phyloP scores from a whole-genome alignment of 1,140 invertebrate genomes.

The Drosophila eugracilis region DNA sequence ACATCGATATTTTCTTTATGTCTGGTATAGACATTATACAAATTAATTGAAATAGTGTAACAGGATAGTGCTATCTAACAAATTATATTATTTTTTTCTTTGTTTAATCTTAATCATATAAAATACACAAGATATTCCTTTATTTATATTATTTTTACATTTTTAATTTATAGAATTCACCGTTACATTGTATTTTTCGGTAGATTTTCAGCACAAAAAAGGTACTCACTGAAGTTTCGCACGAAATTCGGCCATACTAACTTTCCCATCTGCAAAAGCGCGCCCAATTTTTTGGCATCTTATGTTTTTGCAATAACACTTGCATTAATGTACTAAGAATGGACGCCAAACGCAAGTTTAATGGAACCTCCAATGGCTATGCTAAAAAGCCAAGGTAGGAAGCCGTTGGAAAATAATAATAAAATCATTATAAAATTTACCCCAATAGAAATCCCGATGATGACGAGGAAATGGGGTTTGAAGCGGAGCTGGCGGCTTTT shows the following conservation, averaged over 20 bases:
- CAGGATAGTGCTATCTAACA: no score
- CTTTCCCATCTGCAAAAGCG: conserved; percentile 17
- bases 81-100: no score
- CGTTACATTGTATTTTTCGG: not conserved
- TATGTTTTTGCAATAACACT: conserved; percentile 10
- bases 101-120: no score
- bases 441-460: conserved; percentile 65
- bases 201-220: not conserved
- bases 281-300: conserved; percentile 51
- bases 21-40: no score
- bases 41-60: no score
- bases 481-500: conserved; percentile 87
- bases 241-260: not conserved
- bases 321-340: conserved; percentile 20
- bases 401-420: not conserved
- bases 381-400: conserved; percentile 63
- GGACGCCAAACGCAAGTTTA: conserved; percentile 67
- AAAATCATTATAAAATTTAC: not conserved
- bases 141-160: not conserved
- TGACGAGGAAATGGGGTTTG: conserved; percentile 88
- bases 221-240: not conserved
- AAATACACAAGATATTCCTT: no score
- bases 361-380: conserved; percentile 50
- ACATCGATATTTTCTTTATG: no score
- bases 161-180: not conserved